Base-by-base conservation (phyloP, 2,888 invertebrate genomes). In the Drosophila peninsularis region DNA sequence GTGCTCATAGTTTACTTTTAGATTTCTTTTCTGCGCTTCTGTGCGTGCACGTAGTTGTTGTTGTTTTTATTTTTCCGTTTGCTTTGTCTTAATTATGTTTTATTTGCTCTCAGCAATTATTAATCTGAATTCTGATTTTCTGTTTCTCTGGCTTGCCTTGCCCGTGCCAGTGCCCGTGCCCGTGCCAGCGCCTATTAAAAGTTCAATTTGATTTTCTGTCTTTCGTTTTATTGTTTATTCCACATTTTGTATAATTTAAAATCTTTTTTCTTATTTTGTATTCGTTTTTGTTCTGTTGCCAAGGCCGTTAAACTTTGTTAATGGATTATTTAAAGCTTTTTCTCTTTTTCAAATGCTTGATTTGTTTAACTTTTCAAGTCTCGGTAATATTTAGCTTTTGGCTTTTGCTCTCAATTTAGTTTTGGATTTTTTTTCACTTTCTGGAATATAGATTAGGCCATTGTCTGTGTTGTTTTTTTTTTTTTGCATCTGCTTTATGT, bases 1-100 rank as follows among this genome's bases (percentile, higher is more conserved):
- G 73, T 84, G 83, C 69, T 71, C 69, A 67, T 81, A 79, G 83
- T 76, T 87, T 83, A 85, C 85, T 76, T 87, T 87, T 87, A 88
- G 88, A 85, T 87, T 83, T 82, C 76, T 76, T 75, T 85, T 84
- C 71, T 72, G 60, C 60, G 82, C 82, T 71, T 77, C 77, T 78
- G 78, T 77, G 60, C 75, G 75, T 69, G 42, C 52, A 65, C 11
- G 36, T 47, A 57, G 17, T 50, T 57, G 42, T 70, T 70, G 60
- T 54, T 24, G 24, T 69, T 56, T 54, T 75, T 10, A 19, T 47
- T 17, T 37, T 30, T 53, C 34, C 54, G 41, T 65, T 37, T 61
- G 52, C 65, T 44, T 62, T 68, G 70, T 71, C 82, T 80, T 79
- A 79, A 82, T 82, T 87, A 84, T 82, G 68, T 41, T 74, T 73